Conservation (phyloP, 2,113 vertebrate species). For the Caretta caretta region DNA sequence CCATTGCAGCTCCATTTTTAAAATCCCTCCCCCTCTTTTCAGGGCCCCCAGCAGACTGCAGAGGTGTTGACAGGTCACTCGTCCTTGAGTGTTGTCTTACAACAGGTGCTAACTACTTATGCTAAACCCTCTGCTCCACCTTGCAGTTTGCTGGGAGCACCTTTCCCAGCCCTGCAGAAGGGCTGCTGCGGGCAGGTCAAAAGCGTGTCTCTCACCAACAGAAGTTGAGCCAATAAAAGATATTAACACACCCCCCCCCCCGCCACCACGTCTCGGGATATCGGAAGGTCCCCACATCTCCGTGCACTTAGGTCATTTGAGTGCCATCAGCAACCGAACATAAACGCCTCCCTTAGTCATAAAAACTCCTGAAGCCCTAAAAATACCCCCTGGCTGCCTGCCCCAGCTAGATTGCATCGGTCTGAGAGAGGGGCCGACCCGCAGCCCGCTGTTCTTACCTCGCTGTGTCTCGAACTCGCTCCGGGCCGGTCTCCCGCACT, state of each 20-base stretch:
- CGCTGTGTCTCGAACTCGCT: background rate
- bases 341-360: conserved; percentile 37
- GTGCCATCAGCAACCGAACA: background rate
- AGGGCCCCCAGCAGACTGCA: background rate
- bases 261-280: background rate
- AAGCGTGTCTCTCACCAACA: too few species aligned
- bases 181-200: too few species aligned
- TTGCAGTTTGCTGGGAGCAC: too few species aligned
- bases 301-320: background rate
- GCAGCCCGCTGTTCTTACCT: background rate
- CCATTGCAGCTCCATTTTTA: conserved; percentile 17
- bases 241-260: too few species aligned
- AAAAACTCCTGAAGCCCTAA: background rate
- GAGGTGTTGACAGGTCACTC: too few species aligned
- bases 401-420: conserved; percentile 8
- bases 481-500: background rate
- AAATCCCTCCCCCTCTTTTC: background rate
- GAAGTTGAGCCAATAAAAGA: too few species aligned
- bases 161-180: too few species aligned
- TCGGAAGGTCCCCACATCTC: background rate
- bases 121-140: too few species aligned
- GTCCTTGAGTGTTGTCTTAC: too few species aligned
- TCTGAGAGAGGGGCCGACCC: background rate
- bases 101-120: too few species aligned
- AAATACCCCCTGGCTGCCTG: conserved; percentile 38